These are phyloP conservation scores for Oedothorax gibbosus DNA, from an alignment of 1,140 invertebrate species.

Conservation along the genomic window DNA sequence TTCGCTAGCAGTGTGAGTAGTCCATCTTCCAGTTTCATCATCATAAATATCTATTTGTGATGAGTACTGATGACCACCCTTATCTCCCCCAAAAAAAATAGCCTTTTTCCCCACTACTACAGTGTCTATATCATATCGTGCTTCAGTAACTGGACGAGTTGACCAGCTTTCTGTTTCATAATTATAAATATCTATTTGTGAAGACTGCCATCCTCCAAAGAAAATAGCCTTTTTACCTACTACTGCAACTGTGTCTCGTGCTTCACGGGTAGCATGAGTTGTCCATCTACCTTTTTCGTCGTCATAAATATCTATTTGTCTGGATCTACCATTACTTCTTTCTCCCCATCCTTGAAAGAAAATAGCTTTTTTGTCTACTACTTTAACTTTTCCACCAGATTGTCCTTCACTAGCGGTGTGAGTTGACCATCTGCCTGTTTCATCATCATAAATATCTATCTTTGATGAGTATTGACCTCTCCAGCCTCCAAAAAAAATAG, in stretches of 20 bases:
- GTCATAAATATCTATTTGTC: neutral
- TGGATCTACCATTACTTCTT: neutral
- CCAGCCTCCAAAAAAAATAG: neutral
- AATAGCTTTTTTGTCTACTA: neutral
- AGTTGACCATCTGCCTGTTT: neutral
- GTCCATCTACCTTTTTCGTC: neutral
- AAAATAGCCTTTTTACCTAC: neutral
- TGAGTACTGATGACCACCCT: neutral
- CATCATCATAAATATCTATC: neutral
- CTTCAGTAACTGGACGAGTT: neutral
- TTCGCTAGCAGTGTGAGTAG: neutral
- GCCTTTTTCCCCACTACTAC: neutral
- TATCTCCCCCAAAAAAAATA: neutral
- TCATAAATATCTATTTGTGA: slow-evolving; percentile 2
- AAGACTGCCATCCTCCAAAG: neutral
- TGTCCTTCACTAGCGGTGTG: neutral
- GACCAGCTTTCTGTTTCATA: neutral
- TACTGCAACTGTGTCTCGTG: neutral
- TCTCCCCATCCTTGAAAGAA: neutral
- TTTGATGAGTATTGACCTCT: neutral
- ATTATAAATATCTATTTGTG: neutral
- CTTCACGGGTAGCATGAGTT: neutral
- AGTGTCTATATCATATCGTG: neutral
- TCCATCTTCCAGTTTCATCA: neutral
- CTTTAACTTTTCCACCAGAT: neutral